Percentiles rank a stretch among this genome's conserved stretches.
Conservation (phyloP, 2,113 vertebrate species). For the Choloepus hoffmanni region DNA sequence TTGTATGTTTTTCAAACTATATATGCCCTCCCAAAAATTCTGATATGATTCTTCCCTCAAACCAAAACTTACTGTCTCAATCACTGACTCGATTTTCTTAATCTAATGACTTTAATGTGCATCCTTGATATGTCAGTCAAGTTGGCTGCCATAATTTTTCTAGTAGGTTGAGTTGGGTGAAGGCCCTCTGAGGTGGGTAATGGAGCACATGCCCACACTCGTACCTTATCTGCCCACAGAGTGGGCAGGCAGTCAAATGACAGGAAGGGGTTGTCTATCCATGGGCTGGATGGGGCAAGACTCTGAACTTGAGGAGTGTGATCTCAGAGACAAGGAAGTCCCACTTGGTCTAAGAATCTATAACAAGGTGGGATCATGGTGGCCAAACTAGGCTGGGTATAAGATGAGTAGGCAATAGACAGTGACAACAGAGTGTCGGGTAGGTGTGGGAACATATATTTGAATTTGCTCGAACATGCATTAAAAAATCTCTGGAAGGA, state of each 20-base stretch:
- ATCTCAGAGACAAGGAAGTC: neutral
- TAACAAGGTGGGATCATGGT: neutral
- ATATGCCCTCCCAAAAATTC: neutral
- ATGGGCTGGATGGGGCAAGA: neutral
- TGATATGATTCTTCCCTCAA: neutral
- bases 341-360: neutral
- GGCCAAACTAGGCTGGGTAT: neutral
- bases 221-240: neutral
- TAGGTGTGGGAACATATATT: neutral
- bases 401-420: neutral
- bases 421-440: neutral
- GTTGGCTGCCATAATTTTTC: neutral
- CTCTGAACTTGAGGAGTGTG: neutral
- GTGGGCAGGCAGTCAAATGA: no score
- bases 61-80: neutral
- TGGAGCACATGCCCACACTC: neutral
- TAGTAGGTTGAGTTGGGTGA: no score
- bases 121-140: neutral
- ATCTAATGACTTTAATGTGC: neutral
- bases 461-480: neutral
- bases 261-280: neutral
- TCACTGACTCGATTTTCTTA: neutral
- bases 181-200: neutral
- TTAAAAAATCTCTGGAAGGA: neutral
- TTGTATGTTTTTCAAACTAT: neutral